A percentile compares a stretch with the other conserved stretches of the same genome.
Conservation (phyloP, 2,113 vertebrate genomes). For the Sus scrofa region DNA sequence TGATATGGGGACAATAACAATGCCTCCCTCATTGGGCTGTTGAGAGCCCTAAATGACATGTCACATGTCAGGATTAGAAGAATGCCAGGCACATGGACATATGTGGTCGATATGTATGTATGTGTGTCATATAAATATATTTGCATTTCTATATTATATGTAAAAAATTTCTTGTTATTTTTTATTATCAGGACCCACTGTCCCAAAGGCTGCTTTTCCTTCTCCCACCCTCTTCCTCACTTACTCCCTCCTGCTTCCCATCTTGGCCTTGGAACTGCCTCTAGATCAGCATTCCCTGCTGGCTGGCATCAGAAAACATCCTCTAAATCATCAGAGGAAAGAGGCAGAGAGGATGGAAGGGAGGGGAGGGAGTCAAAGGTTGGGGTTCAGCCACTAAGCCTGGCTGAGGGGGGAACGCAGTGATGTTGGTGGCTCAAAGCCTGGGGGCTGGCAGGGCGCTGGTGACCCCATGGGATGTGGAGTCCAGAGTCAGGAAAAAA, state of each 20-base stretch:
- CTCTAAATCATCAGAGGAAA: not conserved
- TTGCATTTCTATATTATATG: not conserved
- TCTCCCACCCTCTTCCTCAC: too few species aligned
- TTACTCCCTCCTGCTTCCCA: not conserved
- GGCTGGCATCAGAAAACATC: not conserved
- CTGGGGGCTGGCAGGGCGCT: not conserved
- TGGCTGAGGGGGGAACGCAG: accelerated
- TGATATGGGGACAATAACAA: not conserved
- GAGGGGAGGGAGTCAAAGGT: not conserved
- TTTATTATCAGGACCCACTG: not conserved
- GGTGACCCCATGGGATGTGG: not conserved
- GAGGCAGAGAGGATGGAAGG: not conserved
- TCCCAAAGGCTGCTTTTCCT: not conserved
- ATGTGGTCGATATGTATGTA: not conserved
- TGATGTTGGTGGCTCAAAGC: not conserved
- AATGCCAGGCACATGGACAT: not conserved
- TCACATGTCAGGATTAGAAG: not conserved
- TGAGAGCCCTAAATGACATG: not conserved
- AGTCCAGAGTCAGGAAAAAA: not conserved
- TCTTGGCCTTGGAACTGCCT: not conserved
- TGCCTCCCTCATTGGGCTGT: accelerated
- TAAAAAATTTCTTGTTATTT: not conserved
- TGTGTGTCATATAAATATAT: not conserved
- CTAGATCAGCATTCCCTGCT: not conserved
- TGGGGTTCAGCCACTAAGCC: not conserved